A percentile compares a stretch with the other conserved stretches of the same genome.
Evolutionary conservation across 2,113 vertebrate genomes (phyloP).

Genomic region (Oncorhynchus kisutch): DNA sequence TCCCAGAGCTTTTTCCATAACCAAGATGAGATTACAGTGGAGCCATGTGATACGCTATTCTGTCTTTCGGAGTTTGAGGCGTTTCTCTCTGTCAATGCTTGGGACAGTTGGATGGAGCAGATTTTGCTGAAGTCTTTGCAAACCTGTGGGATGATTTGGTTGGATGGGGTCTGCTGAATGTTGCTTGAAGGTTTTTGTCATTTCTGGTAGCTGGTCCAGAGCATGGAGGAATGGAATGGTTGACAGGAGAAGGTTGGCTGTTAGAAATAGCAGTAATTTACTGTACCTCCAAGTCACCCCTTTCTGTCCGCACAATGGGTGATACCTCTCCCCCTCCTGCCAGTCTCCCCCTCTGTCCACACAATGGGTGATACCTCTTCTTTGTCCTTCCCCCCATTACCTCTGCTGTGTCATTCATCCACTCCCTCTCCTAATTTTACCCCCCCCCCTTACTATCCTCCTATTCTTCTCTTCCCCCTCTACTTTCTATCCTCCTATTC

Average conservation of each 20-base stretch:
- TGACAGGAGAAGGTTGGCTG: neutral
- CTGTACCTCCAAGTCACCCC: neutral
- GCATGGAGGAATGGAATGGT: slow-evolving; percentile 3
- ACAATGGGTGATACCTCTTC: neutral
- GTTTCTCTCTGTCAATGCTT: slow-evolving; percentile 15
- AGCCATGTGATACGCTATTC: too few relatives aligned
- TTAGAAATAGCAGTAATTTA: slow-evolving; percentile 22
- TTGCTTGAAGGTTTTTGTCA: slow-evolving; percentile 12
- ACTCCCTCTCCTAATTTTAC: neutral
- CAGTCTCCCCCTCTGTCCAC: neutral
- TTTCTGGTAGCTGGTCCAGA: slow-evolving; percentile 15
- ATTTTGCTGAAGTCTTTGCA: neutral
- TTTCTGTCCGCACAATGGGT: neutral
- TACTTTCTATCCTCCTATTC: too few relatives aligned
- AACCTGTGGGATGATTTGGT: neutral
- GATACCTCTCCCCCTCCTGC: neutral
- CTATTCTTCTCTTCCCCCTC: too few relatives aligned
- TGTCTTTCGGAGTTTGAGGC: too few relatives aligned
- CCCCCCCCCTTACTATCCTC: neutral
- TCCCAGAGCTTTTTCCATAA: neutral
- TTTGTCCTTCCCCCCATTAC: neutral
- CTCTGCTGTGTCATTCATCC: neutral
- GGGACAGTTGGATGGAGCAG: neutral
- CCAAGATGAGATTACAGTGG: too few relatives aligned
- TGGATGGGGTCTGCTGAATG: neutral